A percentile compares a stretch with the other conserved stretches of the same genome.
These are phyloP conservation scores for Actinernus sp. DNA, from an alignment of 92 coral and sea anemone genomes.

Conservation along the genomic window DNA sequence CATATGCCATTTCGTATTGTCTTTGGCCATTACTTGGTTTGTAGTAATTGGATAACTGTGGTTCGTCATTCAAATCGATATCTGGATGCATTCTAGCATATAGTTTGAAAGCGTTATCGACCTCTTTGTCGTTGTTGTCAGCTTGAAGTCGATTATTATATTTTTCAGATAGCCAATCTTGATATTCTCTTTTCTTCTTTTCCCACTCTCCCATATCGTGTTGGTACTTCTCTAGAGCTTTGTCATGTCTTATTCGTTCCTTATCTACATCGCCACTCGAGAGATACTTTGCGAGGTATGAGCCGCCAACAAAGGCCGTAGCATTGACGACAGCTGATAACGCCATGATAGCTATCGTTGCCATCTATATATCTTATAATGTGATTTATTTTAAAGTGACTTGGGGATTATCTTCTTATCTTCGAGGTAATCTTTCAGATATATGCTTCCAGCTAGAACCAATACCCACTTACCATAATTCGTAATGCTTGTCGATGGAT, in stretches of 20 bases:
- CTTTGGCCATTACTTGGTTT: conserved; percentile 37
- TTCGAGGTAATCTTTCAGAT: conserved; percentile 60
- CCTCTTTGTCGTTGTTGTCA: neutral
- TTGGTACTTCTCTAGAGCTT: conserved; percentile 62
- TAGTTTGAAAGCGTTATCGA: conserved; percentile 47
- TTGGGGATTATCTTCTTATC: conserved; percentile 8
- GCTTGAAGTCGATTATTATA: neutral
- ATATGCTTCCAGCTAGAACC: conserved; percentile 33
- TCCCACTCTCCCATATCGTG: too few species aligned
- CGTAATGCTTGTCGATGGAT: conserved; percentile 40
- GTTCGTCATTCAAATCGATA: conserved; percentile 16
- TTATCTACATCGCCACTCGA: too few species aligned
- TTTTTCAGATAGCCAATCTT: conserved; percentile 30
- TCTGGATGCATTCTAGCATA: too few species aligned
- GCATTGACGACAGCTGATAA: too few species aligned
- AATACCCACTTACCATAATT: conserved; percentile 63
- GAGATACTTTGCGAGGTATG: conserved; percentile 55
- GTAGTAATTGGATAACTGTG: conserved; percentile 27
- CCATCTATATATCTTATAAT: too few species aligned
- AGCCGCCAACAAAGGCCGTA: conserved; percentile 53
- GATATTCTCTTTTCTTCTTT: conserved; percentile 24
- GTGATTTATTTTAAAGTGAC: neutral
- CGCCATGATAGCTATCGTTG: too few species aligned
- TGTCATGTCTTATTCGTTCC: conserved; percentile 60
- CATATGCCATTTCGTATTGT: conserved; percentile 49